Conservation (phyloP, 23 tunicate genomes). For the Clavelina lepadiformis region DNA sequence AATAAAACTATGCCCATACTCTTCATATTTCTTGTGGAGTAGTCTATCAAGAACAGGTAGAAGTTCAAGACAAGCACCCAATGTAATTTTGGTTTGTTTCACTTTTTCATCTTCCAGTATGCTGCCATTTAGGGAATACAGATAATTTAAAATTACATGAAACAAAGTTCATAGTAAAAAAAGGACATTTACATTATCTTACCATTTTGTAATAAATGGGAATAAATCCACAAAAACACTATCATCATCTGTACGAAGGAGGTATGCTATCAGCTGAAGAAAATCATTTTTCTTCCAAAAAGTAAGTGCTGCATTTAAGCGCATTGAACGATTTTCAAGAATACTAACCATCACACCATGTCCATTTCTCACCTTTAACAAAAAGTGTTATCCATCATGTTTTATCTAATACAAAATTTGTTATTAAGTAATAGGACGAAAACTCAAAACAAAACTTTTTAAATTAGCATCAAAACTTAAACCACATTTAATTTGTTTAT, state of each 20-base stretch:
- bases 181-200: background rate
- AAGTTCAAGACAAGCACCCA: constrained; percentile 71
- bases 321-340: constrained; percentile 49
- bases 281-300: constrained; percentile 76
- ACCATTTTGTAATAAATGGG: constrained; percentile 57
- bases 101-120: constrained; percentile 50
- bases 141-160: no score
- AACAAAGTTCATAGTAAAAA: background rate
- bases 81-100: constrained; percentile 27
- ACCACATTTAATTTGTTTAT: no score
- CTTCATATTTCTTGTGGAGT: constrained; percentile 58
- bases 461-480: no score
- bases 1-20: no score
- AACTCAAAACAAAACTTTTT: no score
- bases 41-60: constrained; percentile 57
- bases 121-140: no score
- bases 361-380: no score
- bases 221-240: constrained; percentile 65
- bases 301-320: constrained; percentile 67
- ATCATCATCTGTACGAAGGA: constrained; percentile 72
- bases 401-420: no score
- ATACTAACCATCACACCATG: constrained; percentile 57
- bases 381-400: no score
- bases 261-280: constrained; percentile 45
- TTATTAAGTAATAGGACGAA: no score